Evolutionary conservation across 2,888 invertebrate genomes (phyloP), one percentile per base, ranked within the genome.

Genomic region (Oscheius sp.): DNA sequence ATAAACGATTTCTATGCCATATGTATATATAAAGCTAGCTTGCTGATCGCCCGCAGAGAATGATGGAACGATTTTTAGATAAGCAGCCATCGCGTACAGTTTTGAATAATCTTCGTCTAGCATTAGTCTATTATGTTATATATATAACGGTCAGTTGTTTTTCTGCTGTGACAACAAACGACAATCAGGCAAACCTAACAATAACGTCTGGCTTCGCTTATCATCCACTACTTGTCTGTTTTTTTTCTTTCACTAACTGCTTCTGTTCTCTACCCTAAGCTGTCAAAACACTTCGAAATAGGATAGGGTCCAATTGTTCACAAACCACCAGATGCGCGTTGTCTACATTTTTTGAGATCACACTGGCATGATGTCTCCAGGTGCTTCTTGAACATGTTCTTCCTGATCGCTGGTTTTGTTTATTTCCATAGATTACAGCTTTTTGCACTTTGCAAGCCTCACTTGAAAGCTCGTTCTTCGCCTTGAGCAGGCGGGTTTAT

Each of bases 371-470:
- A 41, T 20, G 14, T 41, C n/a, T 22, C 54, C 54, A 54, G 54
- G 36, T 54, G 54, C 36, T 54, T 20, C 33, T 54, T 32, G 32
- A 32, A 33, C 32, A 54, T 54, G 54, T 12, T 33, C 26, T 8
- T 30, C 26, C 12, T 50, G 41, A 20, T 41, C 47, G 20, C 24
- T 8, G 45, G 9, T 51, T 28, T 20, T 33, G 54, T 54, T 54
- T 54, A 47, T 47, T 12, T 12, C 12, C 2, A 24, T 24, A 54
- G 54, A 54, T 54, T 54, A 33, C 54, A 20, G 51, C 32, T 17
- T 33, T 24, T 54, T 54, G 54, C 54, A 54, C 54, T 54, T 33
- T 54, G 28, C n/a, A 5, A 51, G 51, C 54, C n/a, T 54, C 54
- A 54, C 54, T 30, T 54, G 33, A 54, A 54, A 54, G 54, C 30